Conservation (phyloP, 2,888 invertebrate genomes). For the Rotaria magnacalcarata region DNA sequence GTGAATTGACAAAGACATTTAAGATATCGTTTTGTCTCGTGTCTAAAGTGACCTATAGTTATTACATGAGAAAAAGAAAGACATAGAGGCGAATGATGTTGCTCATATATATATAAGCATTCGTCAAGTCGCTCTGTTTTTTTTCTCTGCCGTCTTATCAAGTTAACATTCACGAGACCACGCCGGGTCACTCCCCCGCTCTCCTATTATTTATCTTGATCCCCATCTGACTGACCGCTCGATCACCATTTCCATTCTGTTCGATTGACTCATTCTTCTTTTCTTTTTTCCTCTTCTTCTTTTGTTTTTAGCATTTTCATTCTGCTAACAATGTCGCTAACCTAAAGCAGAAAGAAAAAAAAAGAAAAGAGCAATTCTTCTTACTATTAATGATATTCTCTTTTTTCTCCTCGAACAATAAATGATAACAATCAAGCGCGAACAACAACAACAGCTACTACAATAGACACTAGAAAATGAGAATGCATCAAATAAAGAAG, state of each 20-base stretch:
- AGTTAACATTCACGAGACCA: neutral
- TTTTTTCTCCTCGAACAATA: neutral
- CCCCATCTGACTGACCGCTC: constrained; percentile 22
- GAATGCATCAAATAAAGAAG: neutral
- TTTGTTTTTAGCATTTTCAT: neutral
- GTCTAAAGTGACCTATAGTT: neutral
- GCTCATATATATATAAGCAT: neutral
- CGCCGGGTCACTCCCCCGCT: neutral
- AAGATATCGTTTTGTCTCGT: constrained; percentile 1
- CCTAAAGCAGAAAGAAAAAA: neutral
- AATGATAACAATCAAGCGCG: constrained; percentile 6
- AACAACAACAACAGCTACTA: neutral
- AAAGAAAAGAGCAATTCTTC: neutral
- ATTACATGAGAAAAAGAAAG: neutral
- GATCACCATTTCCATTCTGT: neutral
- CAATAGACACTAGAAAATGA: neutral
- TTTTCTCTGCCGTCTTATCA: neutral
- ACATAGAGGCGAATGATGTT: neutral
- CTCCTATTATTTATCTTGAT: neutral
- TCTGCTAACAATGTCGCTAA: constrained; percentile 1
- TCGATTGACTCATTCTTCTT: constrained; percentile 11
- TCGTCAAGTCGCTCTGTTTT: neutral
- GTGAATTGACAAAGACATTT: neutral
- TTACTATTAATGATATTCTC: neutral
- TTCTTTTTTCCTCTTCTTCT: neutral